These are phyloP conservation scores for Mastigias papua DNA, from an alignment of 30 jellyfish, hydroid and myxozoan species.

Conservation along the genomic window DNA sequence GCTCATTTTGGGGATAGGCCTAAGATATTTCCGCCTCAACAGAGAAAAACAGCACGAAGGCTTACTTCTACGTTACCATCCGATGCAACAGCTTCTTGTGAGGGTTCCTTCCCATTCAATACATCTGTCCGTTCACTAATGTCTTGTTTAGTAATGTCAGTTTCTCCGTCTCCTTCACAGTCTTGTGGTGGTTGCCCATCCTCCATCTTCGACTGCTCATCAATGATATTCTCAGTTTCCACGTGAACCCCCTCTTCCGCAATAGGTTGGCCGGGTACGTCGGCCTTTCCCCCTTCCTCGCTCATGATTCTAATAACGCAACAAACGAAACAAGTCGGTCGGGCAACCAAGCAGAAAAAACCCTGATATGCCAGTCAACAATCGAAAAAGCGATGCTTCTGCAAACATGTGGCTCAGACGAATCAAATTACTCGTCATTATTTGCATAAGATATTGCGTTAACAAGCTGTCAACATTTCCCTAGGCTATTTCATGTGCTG, in stretches of 20 bases:
- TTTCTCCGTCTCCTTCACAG: not conserved
- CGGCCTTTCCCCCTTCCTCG: constrained; percentile 3
- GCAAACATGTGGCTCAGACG: not conserved
- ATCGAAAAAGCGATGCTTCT: not conserved
- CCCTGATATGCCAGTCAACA: not conserved
- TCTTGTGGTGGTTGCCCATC: constrained; percentile 16
- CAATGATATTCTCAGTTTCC: not conserved
- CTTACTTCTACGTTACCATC: not conserved
- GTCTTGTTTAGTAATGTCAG: not conserved
- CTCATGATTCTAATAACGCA: not conserved
- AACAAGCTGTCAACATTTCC: not conserved
- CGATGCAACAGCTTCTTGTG: not conserved
- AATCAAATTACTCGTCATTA: not conserved
- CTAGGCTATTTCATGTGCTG: not conserved
- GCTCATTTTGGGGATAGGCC: not conserved
- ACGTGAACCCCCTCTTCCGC: not conserved
- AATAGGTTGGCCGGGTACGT: not conserved
- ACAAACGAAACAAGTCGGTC: not conserved
- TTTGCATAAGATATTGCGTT: not conserved
- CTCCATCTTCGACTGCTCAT: constrained; percentile 9
- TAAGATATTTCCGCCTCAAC: not conserved
- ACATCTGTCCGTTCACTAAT: constrained; percentile 11
- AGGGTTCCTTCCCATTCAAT: not conserved
- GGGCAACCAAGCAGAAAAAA: not conserved
- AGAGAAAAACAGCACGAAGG: not conserved